phyloP scores from a whole-genome alignment of 2,113 vertebrate species.

The Nansenia antarctica region DNA sequence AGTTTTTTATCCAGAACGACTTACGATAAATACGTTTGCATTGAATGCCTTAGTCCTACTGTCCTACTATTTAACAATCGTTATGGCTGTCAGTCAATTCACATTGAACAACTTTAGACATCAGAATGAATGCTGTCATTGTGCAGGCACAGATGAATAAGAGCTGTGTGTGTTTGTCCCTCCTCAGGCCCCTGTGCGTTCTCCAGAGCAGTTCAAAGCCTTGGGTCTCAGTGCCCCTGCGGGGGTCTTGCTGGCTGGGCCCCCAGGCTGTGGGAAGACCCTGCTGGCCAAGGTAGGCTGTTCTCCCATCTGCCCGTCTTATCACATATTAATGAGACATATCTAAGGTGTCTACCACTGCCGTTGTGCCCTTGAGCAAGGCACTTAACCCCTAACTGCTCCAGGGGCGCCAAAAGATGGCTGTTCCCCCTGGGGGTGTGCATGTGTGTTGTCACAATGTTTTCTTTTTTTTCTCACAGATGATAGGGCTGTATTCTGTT shows the following conservation, averaged over 20 bases:
- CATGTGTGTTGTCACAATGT: no score
- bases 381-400: no score
- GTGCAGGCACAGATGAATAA: conserved; percentile 1
- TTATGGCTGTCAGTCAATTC: not conserved
- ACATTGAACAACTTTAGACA: not conserved
- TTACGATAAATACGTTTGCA: not conserved
- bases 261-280: conserved; percentile 96
- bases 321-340: no score
- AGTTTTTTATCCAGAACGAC: no score
- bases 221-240: conserved; percentile 88
- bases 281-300: conserved; percentile 91
- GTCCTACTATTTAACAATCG: no score
- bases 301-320: not conserved
- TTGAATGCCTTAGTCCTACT: no score
- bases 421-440: no score
- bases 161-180: conserved; percentile 11
- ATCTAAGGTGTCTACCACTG: no score
- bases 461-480: no score
- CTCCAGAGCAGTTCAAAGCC: conserved; percentile 86
- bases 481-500: no score
- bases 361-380: no score
- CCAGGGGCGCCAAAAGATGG: no score
- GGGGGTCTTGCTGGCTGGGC: conserved; percentile 92
- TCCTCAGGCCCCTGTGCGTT: conserved; percentile 87
- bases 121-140: conserved; percentile 24